Evolutionary conservation across 2,113 vertebrate genomes (phyloP), one percentile per base, ranked within the genome.

Genomic region (Lipotes vexillifer): DNA sequence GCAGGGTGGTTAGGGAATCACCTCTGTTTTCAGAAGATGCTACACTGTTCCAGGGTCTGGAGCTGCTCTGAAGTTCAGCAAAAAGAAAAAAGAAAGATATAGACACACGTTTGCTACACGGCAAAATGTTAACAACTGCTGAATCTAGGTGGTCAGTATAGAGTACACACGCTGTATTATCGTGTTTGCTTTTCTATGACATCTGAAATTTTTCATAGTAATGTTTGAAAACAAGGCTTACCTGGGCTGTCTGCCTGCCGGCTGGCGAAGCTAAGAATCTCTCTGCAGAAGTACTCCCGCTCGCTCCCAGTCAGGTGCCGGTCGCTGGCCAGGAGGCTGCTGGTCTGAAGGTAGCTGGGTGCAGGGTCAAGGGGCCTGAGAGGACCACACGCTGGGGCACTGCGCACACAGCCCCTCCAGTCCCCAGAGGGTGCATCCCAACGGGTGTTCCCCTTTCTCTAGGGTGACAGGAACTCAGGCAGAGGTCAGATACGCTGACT

Each of bases 291-390:
- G 97, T 99, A 97, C 83, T 98, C 99, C 21, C 99, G 99, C 96
- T 99, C 99, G 8, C 99, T 99, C 2, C 98, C 98, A 0, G 98
- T 98, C 85, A 99, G 98, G 97, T 99, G 99, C 20, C 10, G 63
- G 55, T 99, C 99, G 10, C 99, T 98, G 52, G 99, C 99, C 97
- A 99, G 98, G 93, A 99, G 99, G 98, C 99, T 99, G 91, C 99
- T 99, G 13, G 99, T 99, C 98, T 99, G 99, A 90, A 99, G 98
- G 98, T 99, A 99, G 97, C 99, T 99, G 97, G 36, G 88, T 0
- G 33, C 2, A 44, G 68, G 66, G 99, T 99, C 95, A 99, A 99
- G 99, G 99, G 98, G 90, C 15, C 8, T 0, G 27, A 4, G 88
- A 89, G 83, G 75, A 8, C 11, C 25, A 9, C 18, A 5, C 1